A percentile compares a stretch with the other conserved stretches of the same genome.
These are phyloP conservation scores for Anneissia japonica DNA, from an alignment of 35 echinoderm and acorn worm genomes.

Conservation along the genomic window DNA sequence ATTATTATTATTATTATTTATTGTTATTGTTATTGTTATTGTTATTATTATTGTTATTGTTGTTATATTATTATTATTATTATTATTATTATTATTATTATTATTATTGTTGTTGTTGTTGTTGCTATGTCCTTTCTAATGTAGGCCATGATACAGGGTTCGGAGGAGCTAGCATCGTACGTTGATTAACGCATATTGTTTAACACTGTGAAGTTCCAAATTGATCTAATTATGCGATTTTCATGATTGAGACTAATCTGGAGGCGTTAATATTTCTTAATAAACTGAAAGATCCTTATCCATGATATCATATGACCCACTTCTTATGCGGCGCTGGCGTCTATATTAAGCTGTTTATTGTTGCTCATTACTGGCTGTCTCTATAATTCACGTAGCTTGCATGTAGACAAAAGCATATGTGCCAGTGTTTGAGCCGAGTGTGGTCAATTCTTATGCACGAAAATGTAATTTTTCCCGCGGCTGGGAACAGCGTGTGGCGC, in stretches of 20 bases:
- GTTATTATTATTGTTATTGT: no score
- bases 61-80: no score
- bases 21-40: no score
- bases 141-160: background rate
- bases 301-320: background rate
- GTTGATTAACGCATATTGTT: background rate
- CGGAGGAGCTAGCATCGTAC: background rate
- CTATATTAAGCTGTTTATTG: background rate
- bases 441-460: background rate
- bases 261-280: background rate
- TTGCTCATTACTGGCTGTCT: background rate
- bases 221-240: background rate
- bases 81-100: no score
- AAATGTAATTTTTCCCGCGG: background rate
- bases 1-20: no score
- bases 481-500: background rate
- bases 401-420: background rate
- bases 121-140: background rate
- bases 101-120: background rate
- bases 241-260: background rate
- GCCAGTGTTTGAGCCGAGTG: background rate
- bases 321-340: background rate
- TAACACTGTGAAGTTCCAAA: background rate
- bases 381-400: background rate
- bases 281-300: background rate